Percentiles rank a stretch among this genome's conserved stretches.
These are phyloP conservation scores for Bibio marci DNA, from an alignment of 2,888 invertebrate species.

Conservation along the genomic window DNA sequence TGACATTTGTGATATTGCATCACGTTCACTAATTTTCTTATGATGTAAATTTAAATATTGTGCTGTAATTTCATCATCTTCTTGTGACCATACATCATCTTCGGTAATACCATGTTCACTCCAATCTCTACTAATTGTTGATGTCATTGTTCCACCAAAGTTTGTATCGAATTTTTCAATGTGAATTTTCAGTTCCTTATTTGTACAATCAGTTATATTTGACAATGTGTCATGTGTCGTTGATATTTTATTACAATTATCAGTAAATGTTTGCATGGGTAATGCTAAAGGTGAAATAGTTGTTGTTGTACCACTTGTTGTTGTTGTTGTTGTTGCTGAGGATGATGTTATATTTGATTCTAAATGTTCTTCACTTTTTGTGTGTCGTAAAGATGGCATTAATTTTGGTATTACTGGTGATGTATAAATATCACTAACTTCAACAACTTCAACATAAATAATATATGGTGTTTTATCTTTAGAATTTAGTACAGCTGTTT, in stretches of 20 bases:
- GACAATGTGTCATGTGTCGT: slow-evolving; percentile 17
- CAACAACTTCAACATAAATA: slow-evolving; percentile 92
- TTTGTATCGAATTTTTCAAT: slow-evolving; percentile 19
- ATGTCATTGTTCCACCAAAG: neutral
- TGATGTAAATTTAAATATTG: slow-evolving; percentile 44
- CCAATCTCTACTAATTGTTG: slow-evolving; percentile 4
- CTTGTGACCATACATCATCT: slow-evolving; percentile 71
- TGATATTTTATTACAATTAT: no score
- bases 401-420: slow-evolving; percentile 82
- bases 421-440: slow-evolving; percentile 64
- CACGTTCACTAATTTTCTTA: slow-evolving; percentile 48
- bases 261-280: slow-evolving; percentile 5
- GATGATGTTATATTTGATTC: slow-evolving; percentile 27
- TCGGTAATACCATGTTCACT: slow-evolving; percentile 41
- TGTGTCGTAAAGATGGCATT: slow-evolving; percentile 72
- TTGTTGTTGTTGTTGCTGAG: slow-evolving; percentile 16
- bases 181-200: slow-evolving; percentile 33
- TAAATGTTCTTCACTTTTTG: slow-evolving; percentile 87
- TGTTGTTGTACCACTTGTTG: slow-evolving; percentile 19
- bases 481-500: slow-evolving; percentile 95
- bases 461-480: slow-evolving; percentile 86
- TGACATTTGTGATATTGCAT: slow-evolving; percentile 81
- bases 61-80: slow-evolving; percentile 83
- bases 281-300: slow-evolving; percentile 14
- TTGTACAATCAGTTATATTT: slow-evolving; percentile 14